Percentiles rank a stretch among this genome's conserved stretches.
phyloP scores from a whole-genome alignment of 2,888 invertebrate genomes.

The Philhelius pedissequus region DNA sequence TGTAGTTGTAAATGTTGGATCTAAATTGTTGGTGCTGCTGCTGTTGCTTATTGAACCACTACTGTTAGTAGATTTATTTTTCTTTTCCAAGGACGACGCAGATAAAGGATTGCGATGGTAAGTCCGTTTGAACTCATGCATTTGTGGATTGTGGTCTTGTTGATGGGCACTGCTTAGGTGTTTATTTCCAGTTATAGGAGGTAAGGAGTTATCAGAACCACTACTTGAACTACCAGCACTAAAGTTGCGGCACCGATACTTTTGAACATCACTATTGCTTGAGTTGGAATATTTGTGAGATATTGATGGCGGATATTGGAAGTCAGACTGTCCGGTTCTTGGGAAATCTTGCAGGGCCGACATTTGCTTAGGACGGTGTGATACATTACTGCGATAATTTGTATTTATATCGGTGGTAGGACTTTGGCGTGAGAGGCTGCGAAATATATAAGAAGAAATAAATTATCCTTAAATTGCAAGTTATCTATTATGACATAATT shows the following conservation, averaged over 20 bases:
- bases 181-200: slow-evolving; percentile 70
- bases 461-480: background rate
- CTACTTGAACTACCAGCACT: slow-evolving; percentile 81
- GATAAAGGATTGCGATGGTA: slow-evolving; percentile 55
- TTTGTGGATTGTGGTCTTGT: slow-evolving; percentile 60
- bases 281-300: slow-evolving; percentile 66
- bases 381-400: slow-evolving; percentile 61
- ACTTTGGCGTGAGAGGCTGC: slow-evolving; percentile 82
- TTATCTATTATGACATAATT: too few species aligned
- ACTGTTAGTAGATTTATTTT: slow-evolving; percentile 31
- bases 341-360: slow-evolving; percentile 56
- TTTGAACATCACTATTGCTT: slow-evolving; percentile 57
- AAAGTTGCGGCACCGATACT: slow-evolving; percentile 73
- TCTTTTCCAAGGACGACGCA: slow-evolving; percentile 62
- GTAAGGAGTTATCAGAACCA: slow-evolving; percentile 82
- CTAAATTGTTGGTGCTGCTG: slow-evolving; percentile 79
- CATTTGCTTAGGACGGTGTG: slow-evolving; percentile 68
- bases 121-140: slow-evolving; percentile 26
- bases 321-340: slow-evolving; percentile 17
- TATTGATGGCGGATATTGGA: slow-evolving; percentile 55
- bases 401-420: slow-evolving; percentile 77
- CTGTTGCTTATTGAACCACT: slow-evolving; percentile 65
- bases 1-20: slow-evolving; percentile 68
- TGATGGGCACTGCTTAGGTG: slow-evolving; percentile 22
- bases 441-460: background rate